These are phyloP conservation scores for Hyles vespertilio DNA, from an alignment of 1,140 invertebrate species.

Conservation along the genomic window DNA sequence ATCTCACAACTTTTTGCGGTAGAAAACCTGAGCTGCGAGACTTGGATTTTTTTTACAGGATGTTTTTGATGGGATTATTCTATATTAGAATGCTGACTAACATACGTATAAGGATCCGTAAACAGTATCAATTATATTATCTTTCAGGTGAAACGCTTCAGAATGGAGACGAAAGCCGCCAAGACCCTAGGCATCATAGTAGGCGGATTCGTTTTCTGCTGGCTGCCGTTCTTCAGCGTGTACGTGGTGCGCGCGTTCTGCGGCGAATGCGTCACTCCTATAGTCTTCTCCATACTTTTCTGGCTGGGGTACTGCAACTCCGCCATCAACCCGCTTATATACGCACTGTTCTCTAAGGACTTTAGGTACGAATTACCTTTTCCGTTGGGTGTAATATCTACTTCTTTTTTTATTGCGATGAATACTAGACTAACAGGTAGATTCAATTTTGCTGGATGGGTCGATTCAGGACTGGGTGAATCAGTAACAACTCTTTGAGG, in stretches of 20 bases:
- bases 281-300: constrained; percentile 93
- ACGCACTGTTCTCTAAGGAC: constrained; percentile 94
- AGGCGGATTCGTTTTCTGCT: constrained; percentile 94
- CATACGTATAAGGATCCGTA: too few species aligned
- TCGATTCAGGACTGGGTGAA: too few species aligned
- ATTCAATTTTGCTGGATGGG: too few species aligned
- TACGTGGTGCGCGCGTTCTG: constrained; percentile 92
- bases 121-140: neutral
- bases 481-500: too few species aligned
- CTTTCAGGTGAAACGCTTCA: constrained; percentile 84
- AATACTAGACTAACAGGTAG: too few species aligned
- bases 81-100: too few species aligned
- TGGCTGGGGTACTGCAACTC: constrained; percentile 99
- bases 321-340: constrained; percentile 94
- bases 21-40: too few species aligned
- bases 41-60: too few species aligned
- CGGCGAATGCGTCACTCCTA: constrained; percentile 84
- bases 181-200: constrained; percentile 96
- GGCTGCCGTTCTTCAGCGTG: constrained; percentile 96
- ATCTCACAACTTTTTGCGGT: too few species aligned
- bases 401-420: too few species aligned
- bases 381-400: too few species aligned
- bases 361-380: constrained; percentile 78
- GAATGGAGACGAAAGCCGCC: constrained; percentile 95
- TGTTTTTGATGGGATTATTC: too few species aligned